phyloP scores from a whole-genome alignment of 1,140 invertebrate species.

The Tetragonula clypearis region DNA sequence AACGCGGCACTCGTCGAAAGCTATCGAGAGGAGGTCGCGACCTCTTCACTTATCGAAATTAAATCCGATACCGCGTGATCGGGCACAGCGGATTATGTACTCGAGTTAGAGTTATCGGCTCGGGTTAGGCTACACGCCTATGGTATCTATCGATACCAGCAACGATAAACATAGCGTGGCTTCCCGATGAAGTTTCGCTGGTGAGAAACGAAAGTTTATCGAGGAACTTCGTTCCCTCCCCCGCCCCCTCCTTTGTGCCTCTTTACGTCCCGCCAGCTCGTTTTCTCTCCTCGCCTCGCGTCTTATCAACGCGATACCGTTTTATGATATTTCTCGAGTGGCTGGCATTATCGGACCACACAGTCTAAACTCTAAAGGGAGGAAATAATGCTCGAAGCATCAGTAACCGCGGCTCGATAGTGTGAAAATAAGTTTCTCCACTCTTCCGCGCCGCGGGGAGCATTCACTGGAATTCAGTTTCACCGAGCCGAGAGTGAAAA shows the following conservation, averaged over 20 bases:
- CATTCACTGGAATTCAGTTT: neutral
- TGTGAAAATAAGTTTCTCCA: neutral
- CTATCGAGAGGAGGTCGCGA: neutral
- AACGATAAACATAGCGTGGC: neutral
- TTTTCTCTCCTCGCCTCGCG: neutral
- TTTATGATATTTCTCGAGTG: slow-evolving; percentile 23
- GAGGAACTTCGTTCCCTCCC: neutral
- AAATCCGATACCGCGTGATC: neutral
- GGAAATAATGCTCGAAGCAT: neutral
- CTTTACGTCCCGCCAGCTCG: neutral
- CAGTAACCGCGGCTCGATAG: too few species aligned
- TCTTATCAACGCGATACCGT: slow-evolving; percentile 19
- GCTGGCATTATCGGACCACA: neutral
- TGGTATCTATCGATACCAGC: neutral
- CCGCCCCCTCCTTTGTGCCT: neutral
- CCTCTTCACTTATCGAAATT: slow-evolving; percentile 5
- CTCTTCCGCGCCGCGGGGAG: neutral
- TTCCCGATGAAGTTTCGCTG: neutral
- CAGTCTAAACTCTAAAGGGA: neutral
- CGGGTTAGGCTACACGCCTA: neutral
- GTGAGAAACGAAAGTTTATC: slow-evolving; percentile 17
- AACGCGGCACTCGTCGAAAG: neutral
- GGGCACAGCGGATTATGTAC: too few species aligned
- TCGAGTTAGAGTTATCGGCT: neutral
- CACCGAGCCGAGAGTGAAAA: neutral